Evolutionary conservation across 1,140 invertebrate genomes (phyloP), one percentile per base, ranked within the genome.

Genomic region (Bathynomus jamesi): DNA sequence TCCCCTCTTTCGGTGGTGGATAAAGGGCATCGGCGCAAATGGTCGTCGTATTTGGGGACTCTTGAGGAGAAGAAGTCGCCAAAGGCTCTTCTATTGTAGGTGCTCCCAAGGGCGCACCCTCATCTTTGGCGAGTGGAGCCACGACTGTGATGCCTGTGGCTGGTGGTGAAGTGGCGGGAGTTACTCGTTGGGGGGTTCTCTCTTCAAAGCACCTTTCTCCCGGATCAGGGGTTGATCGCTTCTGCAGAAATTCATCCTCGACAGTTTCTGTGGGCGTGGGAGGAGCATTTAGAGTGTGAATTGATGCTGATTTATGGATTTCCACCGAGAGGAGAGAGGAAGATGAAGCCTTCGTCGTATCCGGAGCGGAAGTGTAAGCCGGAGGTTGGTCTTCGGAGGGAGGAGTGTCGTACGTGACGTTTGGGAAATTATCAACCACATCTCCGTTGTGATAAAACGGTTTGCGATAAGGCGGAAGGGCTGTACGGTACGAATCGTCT

Each of bases 241-340:
- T 40, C 3, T 67, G 29, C 5, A 61, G 46, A 31, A 69, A 32
- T 29, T 28, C 32, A 17, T 70, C 28, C 17, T 70, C 67, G 4
- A 63, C 4, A 21, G 64, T 60, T 8, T 62, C 65, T 28, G 10
- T 40, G n/a, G 61, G 32, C 7, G 29, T 67, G 4, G 31, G 13
- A 7, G 68, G 28, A 21, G 66, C 53, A 21, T 67, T 60, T 27
- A 24, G n/a, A 10, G 72, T 69, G 28, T 75, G 66, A 31, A 67
- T 69, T 13, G 73, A 74, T 24, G 69, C 73, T 13, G 73, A 71
- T 11, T 64, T 75, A 61, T 75, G 73, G 31, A 75, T 75, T 65
- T 75, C 73, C 10, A 74, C 73, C 3, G 73, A 75, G 13, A 75
- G 69, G 13, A 66, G 70, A 4, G 73, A 75, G 3, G 73, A 75